phyloP scores from a whole-genome alignment of 2,113 vertebrate species.

The Carettochelys insculpta region DNA sequence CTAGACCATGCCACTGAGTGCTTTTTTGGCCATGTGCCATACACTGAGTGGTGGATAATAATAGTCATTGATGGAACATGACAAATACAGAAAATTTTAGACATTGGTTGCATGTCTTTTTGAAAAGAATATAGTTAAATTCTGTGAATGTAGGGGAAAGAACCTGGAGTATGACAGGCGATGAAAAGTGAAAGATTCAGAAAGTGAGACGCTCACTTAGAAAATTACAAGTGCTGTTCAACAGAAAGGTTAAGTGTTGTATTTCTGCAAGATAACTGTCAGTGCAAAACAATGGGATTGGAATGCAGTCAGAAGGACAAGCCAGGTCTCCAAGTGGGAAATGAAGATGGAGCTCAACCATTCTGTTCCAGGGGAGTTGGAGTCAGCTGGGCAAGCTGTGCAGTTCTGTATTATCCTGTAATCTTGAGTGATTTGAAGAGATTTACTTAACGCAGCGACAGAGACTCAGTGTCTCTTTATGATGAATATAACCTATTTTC shows the following conservation, averaged over 20 bases:
- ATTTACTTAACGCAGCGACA: not conserved
- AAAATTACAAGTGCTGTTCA: not conserved
- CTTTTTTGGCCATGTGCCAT: not conserved
- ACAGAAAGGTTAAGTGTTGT: not conserved
- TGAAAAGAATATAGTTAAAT: not conserved
- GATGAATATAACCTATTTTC: not conserved
- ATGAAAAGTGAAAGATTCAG: not conserved
- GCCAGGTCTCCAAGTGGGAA: not conserved
- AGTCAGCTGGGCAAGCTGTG: rapidly evolving
- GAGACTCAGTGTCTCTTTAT: not conserved
- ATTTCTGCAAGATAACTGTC: not conserved
- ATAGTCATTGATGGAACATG: not conserved
- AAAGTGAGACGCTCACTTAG: not conserved
- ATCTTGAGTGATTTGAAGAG: not conserved
- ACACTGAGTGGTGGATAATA: not conserved
- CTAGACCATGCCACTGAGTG: not conserved
- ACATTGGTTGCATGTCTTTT: not conserved
- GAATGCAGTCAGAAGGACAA: not conserved
- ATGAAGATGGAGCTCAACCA: not conserved
- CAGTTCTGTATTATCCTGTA: not conserved
- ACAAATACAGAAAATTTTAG: not conserved
- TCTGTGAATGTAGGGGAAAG: not conserved
- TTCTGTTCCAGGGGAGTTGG: not conserved
- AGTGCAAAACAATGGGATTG: not conserved
- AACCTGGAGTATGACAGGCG: not conserved